These are phyloP conservation scores for Perca fluviatilis DNA, from an alignment of 2,113 vertebrate genomes.

Conservation along the genomic window DNA sequence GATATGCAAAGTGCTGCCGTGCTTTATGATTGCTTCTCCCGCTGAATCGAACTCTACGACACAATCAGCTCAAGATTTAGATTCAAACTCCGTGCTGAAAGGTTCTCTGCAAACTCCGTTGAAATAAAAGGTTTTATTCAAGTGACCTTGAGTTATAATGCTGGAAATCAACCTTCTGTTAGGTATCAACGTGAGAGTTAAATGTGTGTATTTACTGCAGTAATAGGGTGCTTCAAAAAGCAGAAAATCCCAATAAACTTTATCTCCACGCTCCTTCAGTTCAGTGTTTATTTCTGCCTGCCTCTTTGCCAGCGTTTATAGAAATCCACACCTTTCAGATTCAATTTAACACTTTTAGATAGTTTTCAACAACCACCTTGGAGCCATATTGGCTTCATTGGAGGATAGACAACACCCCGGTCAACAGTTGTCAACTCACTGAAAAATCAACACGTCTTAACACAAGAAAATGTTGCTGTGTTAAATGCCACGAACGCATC, in stretches of 20 bases:
- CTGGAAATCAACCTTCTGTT: background rate
- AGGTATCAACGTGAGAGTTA: background rate
- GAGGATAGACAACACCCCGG: slow-evolving; percentile 11
- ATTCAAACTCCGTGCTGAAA: slow-evolving; percentile 3
- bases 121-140: slow-evolving; percentile 38
- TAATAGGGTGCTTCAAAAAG: background rate
- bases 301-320: background rate
- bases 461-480: background rate
- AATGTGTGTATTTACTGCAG: slow-evolving; percentile 1
- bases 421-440: slow-evolving; percentile 14
- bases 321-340: slow-evolving; percentile 18
- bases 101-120: slow-evolving; percentile 14
- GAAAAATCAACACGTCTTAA: slow-evolving; percentile 16
- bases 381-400: background rate
- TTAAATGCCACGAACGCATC: background rate
- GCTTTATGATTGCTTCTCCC: slow-evolving; percentile 45
- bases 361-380: background rate
- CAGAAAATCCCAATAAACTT: background rate
- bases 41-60: slow-evolving; percentile 33
- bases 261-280: background rate
- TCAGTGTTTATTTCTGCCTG: background rate
- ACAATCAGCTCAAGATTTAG: slow-evolving; percentile 34
- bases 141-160: slow-evolving; percentile 34
- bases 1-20: slow-evolving; percentile 51
- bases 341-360: slow-evolving; percentile 19